Percentiles rank a stretch among this genome's conserved stretches.
Evolutionary conservation across 2,113 vertebrate species (phyloP).

Genomic region (human (Homo sapiens)): DNA sequence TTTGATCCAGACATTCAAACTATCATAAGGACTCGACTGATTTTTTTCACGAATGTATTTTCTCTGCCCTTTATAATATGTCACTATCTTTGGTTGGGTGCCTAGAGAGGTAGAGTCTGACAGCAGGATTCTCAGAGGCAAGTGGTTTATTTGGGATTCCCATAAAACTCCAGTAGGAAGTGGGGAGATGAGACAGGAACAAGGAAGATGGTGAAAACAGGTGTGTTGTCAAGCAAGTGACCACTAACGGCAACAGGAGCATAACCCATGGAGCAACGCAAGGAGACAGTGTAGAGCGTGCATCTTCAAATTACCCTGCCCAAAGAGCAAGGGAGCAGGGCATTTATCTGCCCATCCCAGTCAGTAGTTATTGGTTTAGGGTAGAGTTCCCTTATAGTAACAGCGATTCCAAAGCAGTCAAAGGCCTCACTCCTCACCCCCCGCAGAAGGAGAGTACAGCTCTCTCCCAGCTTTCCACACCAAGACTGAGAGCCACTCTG

Average conservation of each 20-base stretch:
- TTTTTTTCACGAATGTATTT: neutral
- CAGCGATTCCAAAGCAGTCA: neutral
- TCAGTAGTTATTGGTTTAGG: fast-evolving
- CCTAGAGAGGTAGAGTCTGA: neutral
- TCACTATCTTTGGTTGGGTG: neutral
- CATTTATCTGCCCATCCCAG: neutral
- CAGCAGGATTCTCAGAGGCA: neutral
- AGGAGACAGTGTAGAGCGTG: no score
- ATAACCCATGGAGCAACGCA: neutral
- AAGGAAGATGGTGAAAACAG: neutral
- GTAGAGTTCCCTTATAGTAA: neutral
- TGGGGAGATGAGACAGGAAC: neutral
- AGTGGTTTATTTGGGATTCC: neutral
- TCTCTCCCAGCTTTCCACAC: neutral
- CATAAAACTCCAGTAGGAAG: neutral
- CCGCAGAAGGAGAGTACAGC: neutral
- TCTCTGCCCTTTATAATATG: neutral
- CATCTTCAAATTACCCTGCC: neutral
- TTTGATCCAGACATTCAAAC: neutral
- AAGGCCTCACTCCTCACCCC: neutral
- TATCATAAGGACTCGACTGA: neutral
- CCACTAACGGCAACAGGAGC: neutral
- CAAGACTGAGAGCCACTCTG: neutral
- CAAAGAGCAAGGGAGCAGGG: neutral
- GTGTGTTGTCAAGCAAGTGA: neutral